A percentile compares a stretch with the other conserved stretches of the same genome.
Conservation (phyloP, 35 echinoderm and acorn worm species). For the Apostichopus californicus region DNA sequence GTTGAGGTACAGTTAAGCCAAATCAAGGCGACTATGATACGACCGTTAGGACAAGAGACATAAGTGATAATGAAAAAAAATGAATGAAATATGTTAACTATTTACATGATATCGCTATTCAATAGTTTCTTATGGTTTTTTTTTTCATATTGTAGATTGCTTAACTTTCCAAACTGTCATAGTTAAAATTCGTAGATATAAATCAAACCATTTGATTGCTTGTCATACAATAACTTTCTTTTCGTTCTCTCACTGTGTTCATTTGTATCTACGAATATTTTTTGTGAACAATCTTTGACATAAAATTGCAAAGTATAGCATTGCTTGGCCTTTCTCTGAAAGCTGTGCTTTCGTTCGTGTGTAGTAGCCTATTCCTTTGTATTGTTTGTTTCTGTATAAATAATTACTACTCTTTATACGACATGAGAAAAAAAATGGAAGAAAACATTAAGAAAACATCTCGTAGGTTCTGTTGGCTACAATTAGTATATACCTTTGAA, state of each 20-base stretch:
- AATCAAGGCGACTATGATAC: no score
- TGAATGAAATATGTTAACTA: not conserved
- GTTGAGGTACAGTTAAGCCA: no score
- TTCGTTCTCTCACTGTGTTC: not conserved
- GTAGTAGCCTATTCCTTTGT: not conserved
- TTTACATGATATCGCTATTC: not conserved
- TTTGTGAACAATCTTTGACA: not conserved
- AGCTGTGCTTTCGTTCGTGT: not conserved
- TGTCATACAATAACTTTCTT: not conserved
- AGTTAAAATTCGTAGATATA: no score
- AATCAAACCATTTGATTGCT: no score
- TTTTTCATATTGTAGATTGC: no score
- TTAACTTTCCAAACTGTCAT: no score
- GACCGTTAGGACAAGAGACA: not conserved
- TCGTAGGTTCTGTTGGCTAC: not conserved
- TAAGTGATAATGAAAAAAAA: constrained; percentile 8
- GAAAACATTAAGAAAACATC: not conserved
- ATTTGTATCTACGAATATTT: not conserved
- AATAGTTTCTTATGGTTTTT: not conserved
- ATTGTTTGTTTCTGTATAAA: not conserved
- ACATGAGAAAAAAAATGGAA: constrained; percentile 16
- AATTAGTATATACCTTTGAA: not conserved
- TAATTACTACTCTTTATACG: constrained; percentile 7
- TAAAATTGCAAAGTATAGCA: not conserved
- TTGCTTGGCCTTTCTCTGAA: not conserved